Base-by-base conservation (phyloP, 2,888 invertebrate genomes). In the Antheraea yamamai region DNA sequence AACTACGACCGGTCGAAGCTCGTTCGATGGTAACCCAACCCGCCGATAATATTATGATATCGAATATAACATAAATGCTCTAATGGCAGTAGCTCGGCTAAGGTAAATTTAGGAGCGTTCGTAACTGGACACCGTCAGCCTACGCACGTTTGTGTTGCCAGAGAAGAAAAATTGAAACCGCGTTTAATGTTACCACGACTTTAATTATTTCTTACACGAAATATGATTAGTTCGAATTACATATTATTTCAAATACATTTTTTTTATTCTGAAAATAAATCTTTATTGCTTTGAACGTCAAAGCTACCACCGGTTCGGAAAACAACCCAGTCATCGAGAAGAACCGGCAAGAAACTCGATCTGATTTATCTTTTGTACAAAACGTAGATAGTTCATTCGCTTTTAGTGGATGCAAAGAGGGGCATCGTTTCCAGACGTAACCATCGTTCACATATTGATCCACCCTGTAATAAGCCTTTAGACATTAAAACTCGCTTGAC, bases 21-120 rank as follows among this genome's bases (percentile, higher is more conserved):
- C 70, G 39, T 10, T 39, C 70, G 10, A 70, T 20, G 70, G 73
- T 73, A 75, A 75, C 71, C 23, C 8, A 75, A 75, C 14, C 61
- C 71, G 73, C n/a, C 87, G 88, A 90, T 91, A 87, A 92, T 90
- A 90, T 89, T 88, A 87, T 89, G 92, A 91, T 91, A 93, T 89
- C 89, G 89, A 91, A 91, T 93, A 92, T 89, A 91, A 90, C 91
- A 90, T 92, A 92, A 93, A 94, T 90, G 94, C 93, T 94, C 94
- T 94, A 94, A 93, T 92, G 93, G 91, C 92, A 87, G 91, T 87
- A 91, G 91, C 90, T 85, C 81, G 85, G 83, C 89, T 86, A 92
- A 93, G 92, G 94, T 94, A 94, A 93, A 94, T 94, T 93, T 94
- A 94, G 94, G 94, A 93, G 94, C 91, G 94, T 84, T 91, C 87